Evolutionary conservation across 1,140 invertebrate species (phyloP).

Genomic region (Drosophila leontia): DNA sequence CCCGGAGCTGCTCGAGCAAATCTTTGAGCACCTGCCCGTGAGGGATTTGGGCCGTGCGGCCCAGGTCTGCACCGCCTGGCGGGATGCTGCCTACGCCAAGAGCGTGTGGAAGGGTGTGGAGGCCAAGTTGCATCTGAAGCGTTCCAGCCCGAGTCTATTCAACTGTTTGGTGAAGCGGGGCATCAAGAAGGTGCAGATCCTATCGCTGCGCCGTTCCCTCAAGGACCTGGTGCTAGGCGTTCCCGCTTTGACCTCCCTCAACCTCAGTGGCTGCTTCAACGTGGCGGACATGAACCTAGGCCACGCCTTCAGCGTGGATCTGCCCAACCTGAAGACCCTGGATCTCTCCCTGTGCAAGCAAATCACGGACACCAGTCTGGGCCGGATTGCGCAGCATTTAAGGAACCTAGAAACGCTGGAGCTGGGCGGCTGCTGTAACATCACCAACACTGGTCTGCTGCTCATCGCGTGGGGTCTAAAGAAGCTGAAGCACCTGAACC

Average conservation of each 20-base stretch:
- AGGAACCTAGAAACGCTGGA: constrained; percentile 95
- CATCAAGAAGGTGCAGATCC: constrained; percentile 94
- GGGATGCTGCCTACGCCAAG: constrained; percentile 95
- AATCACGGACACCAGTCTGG: constrained; percentile 94
- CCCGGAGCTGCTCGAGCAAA: constrained; percentile 95
- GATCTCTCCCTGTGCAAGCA: constrained; percentile 97
- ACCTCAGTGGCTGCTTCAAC: constrained; percentile 96
- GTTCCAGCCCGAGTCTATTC: constrained; percentile 93
- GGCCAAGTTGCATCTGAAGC: constrained; percentile 94
- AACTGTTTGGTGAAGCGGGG: constrained; percentile 93
- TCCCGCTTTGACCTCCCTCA: constrained; percentile 94
- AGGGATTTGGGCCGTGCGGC: constrained; percentile 94
- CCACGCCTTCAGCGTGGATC: constrained; percentile 91
- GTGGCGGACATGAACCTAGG: constrained; percentile 93
- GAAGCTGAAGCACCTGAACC: constrained; percentile 92
- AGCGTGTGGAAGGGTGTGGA: constrained; percentile 97
- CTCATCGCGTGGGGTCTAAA: constrained; percentile 94
- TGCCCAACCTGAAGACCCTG: constrained; percentile 90
- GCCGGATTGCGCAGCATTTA: constrained; percentile 93
- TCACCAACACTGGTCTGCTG: constrained; percentile 94
- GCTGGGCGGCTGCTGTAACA: constrained; percentile 95
- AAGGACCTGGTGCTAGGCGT: constrained; percentile 94
- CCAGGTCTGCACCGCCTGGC: constrained; percentile 95
- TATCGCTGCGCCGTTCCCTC: constrained; percentile 93
- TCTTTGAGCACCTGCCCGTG: constrained; percentile 95